These are phyloP conservation scores for Oryzias dopingdopingensis DNA, from an alignment of 2,797 vertebrate species.

Conservation along the genomic window DNA sequence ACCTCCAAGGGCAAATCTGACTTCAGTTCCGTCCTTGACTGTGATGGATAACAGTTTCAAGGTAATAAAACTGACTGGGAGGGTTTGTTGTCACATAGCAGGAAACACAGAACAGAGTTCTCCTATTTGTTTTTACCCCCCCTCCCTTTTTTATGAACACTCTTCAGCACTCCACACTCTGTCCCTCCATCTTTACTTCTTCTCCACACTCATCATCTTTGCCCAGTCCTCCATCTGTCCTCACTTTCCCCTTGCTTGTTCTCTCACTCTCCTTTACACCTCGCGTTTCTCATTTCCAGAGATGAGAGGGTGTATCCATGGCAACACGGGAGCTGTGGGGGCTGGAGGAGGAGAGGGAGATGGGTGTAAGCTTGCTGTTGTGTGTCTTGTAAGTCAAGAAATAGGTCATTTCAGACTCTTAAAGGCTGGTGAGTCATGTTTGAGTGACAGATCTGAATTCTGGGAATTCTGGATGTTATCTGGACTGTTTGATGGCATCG, in stretches of 20 bases:
- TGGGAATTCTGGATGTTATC: slow-evolving; percentile 59
- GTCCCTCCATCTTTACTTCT: slow-evolving; percentile 40
- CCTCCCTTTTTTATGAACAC: slow-evolving; percentile 23
- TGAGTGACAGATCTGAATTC: slow-evolving; percentile 39
- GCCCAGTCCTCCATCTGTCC: slow-evolving; percentile 55
- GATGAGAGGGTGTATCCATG: slow-evolving; percentile 81
- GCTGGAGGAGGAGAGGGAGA: slow-evolving; percentile 32
- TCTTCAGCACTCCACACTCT: slow-evolving; percentile 5
- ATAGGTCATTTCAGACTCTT: slow-evolving; percentile 68
- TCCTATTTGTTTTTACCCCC: slow-evolving; percentile 37
- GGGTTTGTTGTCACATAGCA: slow-evolving; percentile 59
- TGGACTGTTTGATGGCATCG: slow-evolving; percentile 42
- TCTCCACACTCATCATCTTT: slow-evolving; percentile 45
- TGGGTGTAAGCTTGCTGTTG: slow-evolving; percentile 51
- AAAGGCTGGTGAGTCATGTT: slow-evolving; percentile 36
- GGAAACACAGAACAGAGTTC: slow-evolving; percentile 33
- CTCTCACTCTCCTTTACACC: slow-evolving; percentile 58
- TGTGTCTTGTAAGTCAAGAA: slow-evolving; percentile 68
- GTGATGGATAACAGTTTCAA: slow-evolving; percentile 65
- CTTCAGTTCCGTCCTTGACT: slow-evolving; percentile 52
- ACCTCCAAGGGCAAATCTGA: slow-evolving; percentile 52
- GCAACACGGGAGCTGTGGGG: slow-evolving; percentile 76
- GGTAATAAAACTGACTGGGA: slow-evolving; percentile 60
- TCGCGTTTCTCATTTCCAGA: slow-evolving; percentile 68
- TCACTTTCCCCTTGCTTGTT: slow-evolving; percentile 32